phyloP scores from a whole-genome alignment of 2,888 invertebrate genomes.

The Eristalis arbustorum region DNA sequence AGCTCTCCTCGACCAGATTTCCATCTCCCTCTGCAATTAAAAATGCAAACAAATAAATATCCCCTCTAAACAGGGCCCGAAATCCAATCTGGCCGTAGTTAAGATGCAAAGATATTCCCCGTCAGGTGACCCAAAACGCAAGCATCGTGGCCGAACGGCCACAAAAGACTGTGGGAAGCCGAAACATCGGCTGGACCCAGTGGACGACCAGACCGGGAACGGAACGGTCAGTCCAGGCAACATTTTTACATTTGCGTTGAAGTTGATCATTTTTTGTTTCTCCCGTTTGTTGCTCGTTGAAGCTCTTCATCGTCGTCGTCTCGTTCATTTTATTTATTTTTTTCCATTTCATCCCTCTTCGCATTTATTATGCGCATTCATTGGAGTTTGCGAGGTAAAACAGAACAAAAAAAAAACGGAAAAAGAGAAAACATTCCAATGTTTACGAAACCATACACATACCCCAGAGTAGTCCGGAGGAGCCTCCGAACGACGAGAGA shows the following conservation, averaged over 20 bases:
- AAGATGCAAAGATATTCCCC: slow-evolving; percentile 48
- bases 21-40: slow-evolving; percentile 27
- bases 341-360: slow-evolving; percentile 15
- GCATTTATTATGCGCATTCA: slow-evolving; percentile 60
- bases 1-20: not conserved
- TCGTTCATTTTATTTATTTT: not conserved
- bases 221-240: not conserved
- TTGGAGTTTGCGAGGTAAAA: slow-evolving; percentile 22
- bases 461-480: not conserved
- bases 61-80: not conserved
- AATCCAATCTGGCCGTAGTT: not conserved
- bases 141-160: slow-evolving; percentile 12
- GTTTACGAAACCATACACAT: not conserved
- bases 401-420: slow-evolving; percentile 18
- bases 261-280: not conserved
- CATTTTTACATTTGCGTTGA: slow-evolving; percentile 23
- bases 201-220: slow-evolving; percentile 11
- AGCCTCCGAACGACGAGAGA: too few species aligned
- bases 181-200: not conserved
- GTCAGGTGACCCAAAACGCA: slow-evolving; percentile 57
- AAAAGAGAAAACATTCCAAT: not conserved
- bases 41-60: slow-evolving; percentile 51
- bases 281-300: not conserved
- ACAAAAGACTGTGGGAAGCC: slow-evolving; percentile 6
- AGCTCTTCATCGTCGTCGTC: not conserved